Percentiles rank a stretch among this genome's conserved stretches.
These are phyloP conservation scores for Lethrus apterus DNA, from an alignment of 1,140 invertebrate genomes.

Conservation along the genomic window DNA sequence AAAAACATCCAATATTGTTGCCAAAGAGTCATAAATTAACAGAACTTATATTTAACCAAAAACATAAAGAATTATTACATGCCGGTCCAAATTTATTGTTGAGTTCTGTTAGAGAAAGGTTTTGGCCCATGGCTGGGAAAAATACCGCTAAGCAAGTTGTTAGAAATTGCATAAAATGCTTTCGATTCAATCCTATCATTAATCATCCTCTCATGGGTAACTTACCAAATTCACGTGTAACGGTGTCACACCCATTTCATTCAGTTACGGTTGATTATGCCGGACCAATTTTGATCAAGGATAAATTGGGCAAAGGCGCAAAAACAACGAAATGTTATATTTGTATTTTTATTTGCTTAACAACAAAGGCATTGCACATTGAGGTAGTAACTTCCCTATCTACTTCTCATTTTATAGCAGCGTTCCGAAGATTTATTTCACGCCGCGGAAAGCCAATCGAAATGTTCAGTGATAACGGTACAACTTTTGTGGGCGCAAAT, in stretches of 20 bases:
- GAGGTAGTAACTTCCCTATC: slow-evolving; percentile 22
- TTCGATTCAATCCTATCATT: slow-evolving; percentile 22
- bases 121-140: slow-evolving; percentile 32
- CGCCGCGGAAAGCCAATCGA: slow-evolving; percentile 22
- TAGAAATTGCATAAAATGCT: slow-evolving; percentile 32
- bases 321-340: slow-evolving; percentile 26
- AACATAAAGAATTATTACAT: slow-evolving; percentile 26
- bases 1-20: neutral
- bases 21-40: neutral
- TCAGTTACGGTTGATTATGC: slow-evolving; percentile 29
- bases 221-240: slow-evolving; percentile 30
- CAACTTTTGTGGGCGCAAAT: slow-evolving; percentile 7
- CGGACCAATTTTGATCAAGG: slow-evolving; percentile 5
- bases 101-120: slow-evolving; percentile 19
- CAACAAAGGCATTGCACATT: slow-evolving; percentile 27
- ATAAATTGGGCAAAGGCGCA: neutral
- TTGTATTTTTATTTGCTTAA: slow-evolving; percentile 22
- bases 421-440: slow-evolving; percentile 31
- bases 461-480: slow-evolving; percentile 13
- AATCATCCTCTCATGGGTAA: slow-evolving; percentile 32
- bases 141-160: slow-evolving; percentile 24
- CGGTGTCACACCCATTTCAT: slow-evolving; percentile 26
- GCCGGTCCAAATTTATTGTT: slow-evolving; percentile 34
- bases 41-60: slow-evolving; percentile 3
- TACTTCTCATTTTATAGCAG: slow-evolving; percentile 22